A percentile compares a stretch with the other conserved stretches of the same genome.
Evolutionary conservation across 2,113 vertebrate genomes (phyloP).

Genomic region (Microcebus griseorufus): DNA sequence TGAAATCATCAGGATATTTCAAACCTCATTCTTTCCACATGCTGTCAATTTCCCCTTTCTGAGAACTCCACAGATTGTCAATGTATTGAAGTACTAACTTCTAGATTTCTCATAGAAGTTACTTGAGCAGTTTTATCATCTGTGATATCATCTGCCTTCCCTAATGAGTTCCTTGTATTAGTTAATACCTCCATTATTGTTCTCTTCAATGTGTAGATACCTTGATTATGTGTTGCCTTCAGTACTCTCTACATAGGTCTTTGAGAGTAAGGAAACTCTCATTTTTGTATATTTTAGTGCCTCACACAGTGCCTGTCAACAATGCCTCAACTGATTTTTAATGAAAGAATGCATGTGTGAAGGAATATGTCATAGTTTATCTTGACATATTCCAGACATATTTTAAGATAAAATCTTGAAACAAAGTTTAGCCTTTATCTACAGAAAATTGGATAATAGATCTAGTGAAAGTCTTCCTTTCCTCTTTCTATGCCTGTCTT

Average conservation of each 20-base stretch:
- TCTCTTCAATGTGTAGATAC: not conserved
- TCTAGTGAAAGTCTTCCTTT: not conserved
- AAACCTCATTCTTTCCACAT: not conserved
- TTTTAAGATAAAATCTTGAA: not conserved
- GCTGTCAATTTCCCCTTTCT: not conserved
- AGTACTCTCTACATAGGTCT: not conserved
- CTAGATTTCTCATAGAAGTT: not conserved
- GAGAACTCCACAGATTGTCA: not conserved
- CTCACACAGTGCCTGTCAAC: not conserved
- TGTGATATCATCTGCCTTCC: not conserved
- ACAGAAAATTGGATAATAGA: not conserved
- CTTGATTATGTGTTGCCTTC: not conserved
- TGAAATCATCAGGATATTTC: not conserved
- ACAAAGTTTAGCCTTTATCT: not conserved
- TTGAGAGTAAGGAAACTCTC: not conserved
- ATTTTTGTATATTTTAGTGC: not conserved
- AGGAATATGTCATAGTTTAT: not conserved
- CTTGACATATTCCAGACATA: not conserved
- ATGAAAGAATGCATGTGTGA: not conserved
- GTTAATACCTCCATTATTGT: not conserved
- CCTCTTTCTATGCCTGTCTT: not conserved
- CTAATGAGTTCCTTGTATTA: rapidly evolving
- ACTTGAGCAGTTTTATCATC: not conserved
- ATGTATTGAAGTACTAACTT: not conserved
- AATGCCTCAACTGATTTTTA: not conserved